Conservation (phyloP, 2,113 vertebrate species). For the Tursiops truncatus region DNA sequence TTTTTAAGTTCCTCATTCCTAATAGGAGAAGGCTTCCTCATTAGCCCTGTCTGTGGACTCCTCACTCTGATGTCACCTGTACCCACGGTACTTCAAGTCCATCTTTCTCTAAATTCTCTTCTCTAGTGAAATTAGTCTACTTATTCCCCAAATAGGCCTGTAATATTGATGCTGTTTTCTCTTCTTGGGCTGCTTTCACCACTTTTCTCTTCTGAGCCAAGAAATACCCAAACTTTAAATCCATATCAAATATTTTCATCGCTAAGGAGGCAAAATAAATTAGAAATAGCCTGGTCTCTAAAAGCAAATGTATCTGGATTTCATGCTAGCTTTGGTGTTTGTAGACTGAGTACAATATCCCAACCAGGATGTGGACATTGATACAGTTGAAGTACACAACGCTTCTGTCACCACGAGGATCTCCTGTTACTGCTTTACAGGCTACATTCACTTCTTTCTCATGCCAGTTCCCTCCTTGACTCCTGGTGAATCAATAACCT, state of each 20-base stretch:
- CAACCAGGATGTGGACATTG: neutral
- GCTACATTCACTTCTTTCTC: neutral
- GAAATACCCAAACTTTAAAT: neutral
- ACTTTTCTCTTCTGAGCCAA: neutral
- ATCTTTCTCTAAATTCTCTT: neutral
- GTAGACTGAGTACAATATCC: neutral
- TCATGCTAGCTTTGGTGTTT: neutral
- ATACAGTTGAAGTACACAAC: neutral
- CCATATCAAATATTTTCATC: neutral
- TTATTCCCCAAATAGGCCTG: neutral
- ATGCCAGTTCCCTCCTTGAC: neutral
- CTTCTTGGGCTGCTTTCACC: neutral
- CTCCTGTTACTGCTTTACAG: neutral
- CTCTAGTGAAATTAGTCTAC: neutral
- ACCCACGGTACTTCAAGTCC: neutral
- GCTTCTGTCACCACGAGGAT: neutral
- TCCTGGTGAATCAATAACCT: neutral
- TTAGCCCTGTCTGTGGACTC: accelerated
- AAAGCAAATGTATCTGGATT: neutral
- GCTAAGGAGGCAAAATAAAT: neutral
- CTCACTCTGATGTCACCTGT: neutral
- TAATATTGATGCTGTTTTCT: neutral
- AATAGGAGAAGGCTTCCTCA: neutral
- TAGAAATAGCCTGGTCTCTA: neutral
- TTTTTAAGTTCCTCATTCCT: neutral